Conservation (phyloP, 1,140 invertebrate genomes). For the Saccostrea cuccullata region DNA sequence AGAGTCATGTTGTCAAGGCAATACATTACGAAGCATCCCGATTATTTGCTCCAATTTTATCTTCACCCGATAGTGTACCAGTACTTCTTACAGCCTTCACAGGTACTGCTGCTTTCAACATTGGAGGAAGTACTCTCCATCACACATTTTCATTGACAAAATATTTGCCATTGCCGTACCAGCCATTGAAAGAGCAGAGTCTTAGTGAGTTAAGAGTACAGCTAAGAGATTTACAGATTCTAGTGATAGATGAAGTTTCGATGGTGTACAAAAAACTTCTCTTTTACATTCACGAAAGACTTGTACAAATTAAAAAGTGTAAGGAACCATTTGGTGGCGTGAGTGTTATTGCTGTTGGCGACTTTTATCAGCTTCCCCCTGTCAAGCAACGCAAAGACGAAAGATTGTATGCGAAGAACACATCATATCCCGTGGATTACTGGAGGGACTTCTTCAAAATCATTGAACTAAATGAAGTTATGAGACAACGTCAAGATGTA, state of each 20-base stretch:
- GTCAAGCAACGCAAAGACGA: no score
- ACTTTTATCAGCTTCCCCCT: no score
- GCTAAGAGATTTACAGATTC: constrained; percentile 38
- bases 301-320: constrained; percentile 31
- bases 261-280: constrained; percentile 53
- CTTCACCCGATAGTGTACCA: constrained; percentile 28
- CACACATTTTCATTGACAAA: constrained; percentile 37
- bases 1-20: background rate
- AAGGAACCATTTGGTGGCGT: constrained; percentile 52
- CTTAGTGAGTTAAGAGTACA: constrained; percentile 29
- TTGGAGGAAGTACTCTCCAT: constrained; percentile 46
- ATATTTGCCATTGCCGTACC: background rate
- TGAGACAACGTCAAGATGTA: no score
- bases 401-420: background rate
- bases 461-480: no score
- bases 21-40: constrained; percentile 52
- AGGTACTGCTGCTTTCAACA: background rate
- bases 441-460: background rate
- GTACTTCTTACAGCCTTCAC: constrained; percentile 49
- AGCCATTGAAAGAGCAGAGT: background rate
- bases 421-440: background rate
- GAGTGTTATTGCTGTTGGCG: constrained; percentile 43
- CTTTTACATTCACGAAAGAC: background rate
- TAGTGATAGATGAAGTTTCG: constrained; percentile 51
- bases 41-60: constrained; percentile 13